Conservation (phyloP, 2,797 vertebrate species). For the Apogon hyalosoma region DNA sequence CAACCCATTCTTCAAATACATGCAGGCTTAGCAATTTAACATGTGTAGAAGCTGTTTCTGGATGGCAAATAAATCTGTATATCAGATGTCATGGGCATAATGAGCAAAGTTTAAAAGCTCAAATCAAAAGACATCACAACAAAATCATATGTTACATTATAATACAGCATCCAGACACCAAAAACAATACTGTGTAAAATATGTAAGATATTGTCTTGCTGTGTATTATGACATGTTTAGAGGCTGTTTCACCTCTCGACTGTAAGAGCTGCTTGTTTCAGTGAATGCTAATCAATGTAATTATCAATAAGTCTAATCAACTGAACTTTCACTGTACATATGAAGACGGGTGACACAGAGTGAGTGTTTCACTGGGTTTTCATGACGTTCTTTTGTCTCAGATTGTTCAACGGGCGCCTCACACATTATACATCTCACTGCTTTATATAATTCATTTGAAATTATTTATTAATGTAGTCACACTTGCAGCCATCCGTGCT, state of each 20-base stretch:
- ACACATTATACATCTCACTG: constrained; percentile 27
- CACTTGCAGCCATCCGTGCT: background rate
- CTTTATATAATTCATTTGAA: background rate
- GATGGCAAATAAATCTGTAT: constrained; percentile 23
- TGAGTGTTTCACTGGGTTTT: constrained; percentile 47
- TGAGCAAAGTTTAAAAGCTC: too few relatives aligned
- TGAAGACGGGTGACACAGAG: constrained; percentile 59
- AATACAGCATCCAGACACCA: background rate
- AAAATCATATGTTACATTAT: background rate
- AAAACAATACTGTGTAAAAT: background rate
- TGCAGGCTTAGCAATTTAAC: constrained; percentile 12
- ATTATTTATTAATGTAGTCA: background rate
- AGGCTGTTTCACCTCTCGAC: constrained; percentile 27
- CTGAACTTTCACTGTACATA: constrained; percentile 61
- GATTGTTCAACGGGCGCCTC: constrained; percentile 38
- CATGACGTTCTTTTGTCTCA: constrained; percentile 46
- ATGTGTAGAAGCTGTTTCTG: constrained; percentile 37
- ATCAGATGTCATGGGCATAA: constrained; percentile 9
- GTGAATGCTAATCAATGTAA: constrained; percentile 61
- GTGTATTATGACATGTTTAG: background rate
- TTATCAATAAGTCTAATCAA: constrained; percentile 64
- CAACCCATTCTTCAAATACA: constrained; percentile 39
- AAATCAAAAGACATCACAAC: too few relatives aligned
- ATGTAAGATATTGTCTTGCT: background rate
- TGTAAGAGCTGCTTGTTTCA: constrained; percentile 40